A percentile compares a stretch with the other conserved stretches of the same genome.
Evolutionary conservation across 2,797 vertebrate species (phyloP).

Genomic region (Lepilemur septentrionalis): DNA sequence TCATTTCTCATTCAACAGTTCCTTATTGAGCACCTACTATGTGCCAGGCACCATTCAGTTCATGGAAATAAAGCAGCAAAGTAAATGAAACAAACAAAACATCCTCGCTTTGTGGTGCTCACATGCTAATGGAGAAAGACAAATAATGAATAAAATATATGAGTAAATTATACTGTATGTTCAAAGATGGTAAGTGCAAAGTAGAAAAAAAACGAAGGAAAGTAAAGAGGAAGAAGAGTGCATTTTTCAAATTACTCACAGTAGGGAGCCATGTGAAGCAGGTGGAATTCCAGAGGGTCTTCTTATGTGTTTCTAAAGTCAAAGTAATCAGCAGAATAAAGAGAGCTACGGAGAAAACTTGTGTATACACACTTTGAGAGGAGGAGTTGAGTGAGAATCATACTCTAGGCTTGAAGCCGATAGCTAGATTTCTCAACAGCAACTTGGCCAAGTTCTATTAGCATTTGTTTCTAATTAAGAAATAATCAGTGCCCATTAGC

Average conservation of each 20-base stretch:
- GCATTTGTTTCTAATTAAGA: slow-evolving; percentile 40
- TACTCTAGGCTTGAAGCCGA: not conserved
- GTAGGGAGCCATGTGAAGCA: not conserved
- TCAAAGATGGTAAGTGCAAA: not conserved
- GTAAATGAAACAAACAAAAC: not conserved
- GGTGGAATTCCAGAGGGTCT: not conserved
- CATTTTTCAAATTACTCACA: not conserved
- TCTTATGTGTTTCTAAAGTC: not conserved
- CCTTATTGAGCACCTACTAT: not conserved
- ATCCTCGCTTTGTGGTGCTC: not conserved
- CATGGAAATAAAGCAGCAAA: not conserved
- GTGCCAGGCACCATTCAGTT: not conserved
- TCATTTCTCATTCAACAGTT: not conserved
- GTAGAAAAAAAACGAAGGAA: not conserved
- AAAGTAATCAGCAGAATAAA: slow-evolving; percentile 3
- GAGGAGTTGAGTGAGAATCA: not conserved
- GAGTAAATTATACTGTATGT: not conserved
- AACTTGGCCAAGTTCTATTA: not conserved
- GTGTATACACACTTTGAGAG: not conserved
- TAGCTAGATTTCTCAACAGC: not conserved
- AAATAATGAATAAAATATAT: not conserved
- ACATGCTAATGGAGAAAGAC: not conserved
- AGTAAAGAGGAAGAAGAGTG: not conserved
- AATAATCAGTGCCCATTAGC: not conserved
- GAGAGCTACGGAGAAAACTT: not conserved